phyloP scores from a whole-genome alignment of 2,888 invertebrate species.

The Bedellia somnulentella region DNA sequence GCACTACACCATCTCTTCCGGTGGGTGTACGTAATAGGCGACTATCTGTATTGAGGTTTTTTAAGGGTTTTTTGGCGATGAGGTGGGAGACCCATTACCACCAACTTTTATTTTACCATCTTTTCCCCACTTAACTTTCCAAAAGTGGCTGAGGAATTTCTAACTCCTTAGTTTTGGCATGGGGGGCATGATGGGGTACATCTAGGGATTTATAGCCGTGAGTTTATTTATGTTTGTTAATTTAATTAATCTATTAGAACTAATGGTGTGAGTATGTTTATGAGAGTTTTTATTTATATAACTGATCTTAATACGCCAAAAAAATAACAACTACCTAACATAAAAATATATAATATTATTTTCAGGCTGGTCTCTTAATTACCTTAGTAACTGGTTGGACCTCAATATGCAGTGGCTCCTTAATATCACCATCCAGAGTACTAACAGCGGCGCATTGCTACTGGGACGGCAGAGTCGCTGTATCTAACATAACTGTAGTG shows the following conservation, averaged over 20 bases:
- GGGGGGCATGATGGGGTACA: background rate
- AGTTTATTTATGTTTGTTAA: background rate
- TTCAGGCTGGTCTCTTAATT: slow-evolving; percentile 32
- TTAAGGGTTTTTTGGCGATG: too few relatives aligned
- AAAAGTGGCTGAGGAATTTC: too few relatives aligned
- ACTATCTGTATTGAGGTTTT: too few relatives aligned
- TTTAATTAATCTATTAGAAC: background rate
- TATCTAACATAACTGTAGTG: slow-evolving; percentile 27
- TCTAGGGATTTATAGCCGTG: too few relatives aligned
- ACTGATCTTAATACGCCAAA: too few relatives aligned
- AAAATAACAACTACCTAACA: slow-evolving; percentile 1
- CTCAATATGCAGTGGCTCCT: slow-evolving; percentile 39
- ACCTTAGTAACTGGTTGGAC: slow-evolving; percentile 25
- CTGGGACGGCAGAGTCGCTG: slow-evolving; percentile 36
- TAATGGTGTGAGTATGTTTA: background rate
- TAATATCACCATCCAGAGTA: slow-evolving; percentile 29
- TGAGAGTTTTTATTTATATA: too few relatives aligned
- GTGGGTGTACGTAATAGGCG: too few relatives aligned
- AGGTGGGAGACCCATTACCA: too few relatives aligned
- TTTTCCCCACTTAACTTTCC: too few relatives aligned
- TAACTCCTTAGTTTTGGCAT: background rate
- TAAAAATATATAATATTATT: too few relatives aligned
- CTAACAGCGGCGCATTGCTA: slow-evolving; percentile 47
- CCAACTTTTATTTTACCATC: too few relatives aligned
- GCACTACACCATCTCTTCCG: too few relatives aligned